Evolutionary conservation across 2,888 invertebrate species (phyloP).

Genomic region (Noctuana brunneofusca): DNA sequence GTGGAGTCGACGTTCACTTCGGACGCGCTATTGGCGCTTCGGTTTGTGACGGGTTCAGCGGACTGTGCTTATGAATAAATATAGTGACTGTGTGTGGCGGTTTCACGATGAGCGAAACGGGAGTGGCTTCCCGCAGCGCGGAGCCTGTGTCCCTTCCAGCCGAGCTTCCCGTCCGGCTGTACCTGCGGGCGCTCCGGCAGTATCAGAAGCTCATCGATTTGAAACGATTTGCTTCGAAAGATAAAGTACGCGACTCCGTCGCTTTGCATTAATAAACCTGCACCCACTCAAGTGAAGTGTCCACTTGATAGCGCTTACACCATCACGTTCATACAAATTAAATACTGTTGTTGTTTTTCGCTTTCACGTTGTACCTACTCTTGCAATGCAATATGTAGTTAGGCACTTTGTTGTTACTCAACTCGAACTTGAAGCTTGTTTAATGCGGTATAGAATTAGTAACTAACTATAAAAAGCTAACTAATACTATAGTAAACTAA

Average conservation of each 20-base stretch:
- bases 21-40: slow-evolving; percentile 75
- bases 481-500: too few species aligned
- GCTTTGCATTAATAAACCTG: background rate
- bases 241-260: slow-evolving; percentile 68
- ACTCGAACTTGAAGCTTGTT: too few species aligned
- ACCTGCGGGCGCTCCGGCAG: slow-evolving; percentile 84
- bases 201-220: slow-evolving; percentile 84
- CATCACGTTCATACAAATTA: slow-evolving; percentile 10
- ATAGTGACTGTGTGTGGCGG: slow-evolving; percentile 57
- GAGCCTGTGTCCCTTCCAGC: slow-evolving; percentile 58
- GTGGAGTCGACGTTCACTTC: slow-evolving; percentile 77
- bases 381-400: background rate
- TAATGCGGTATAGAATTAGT: too few species aligned
- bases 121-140: slow-evolving; percentile 65
- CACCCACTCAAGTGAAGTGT: slow-evolving; percentile 13
- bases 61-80: slow-evolving; percentile 62
- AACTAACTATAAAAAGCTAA: too few species aligned
- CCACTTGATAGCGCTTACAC: slow-evolving; percentile 14
- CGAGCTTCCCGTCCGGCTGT: slow-evolving; percentile 77
- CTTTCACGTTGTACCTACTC: background rate
- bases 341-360: slow-evolving; percentile 15
- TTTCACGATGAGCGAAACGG: slow-evolving; percentile 67
- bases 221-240: slow-evolving; percentile 78
- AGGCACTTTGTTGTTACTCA: slow-evolving; percentile 1
- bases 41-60: slow-evolving; percentile 52